Base-by-base conservation (phyloP, 2,113 vertebrate genomes). In the Pungitius pungitius region DNA sequence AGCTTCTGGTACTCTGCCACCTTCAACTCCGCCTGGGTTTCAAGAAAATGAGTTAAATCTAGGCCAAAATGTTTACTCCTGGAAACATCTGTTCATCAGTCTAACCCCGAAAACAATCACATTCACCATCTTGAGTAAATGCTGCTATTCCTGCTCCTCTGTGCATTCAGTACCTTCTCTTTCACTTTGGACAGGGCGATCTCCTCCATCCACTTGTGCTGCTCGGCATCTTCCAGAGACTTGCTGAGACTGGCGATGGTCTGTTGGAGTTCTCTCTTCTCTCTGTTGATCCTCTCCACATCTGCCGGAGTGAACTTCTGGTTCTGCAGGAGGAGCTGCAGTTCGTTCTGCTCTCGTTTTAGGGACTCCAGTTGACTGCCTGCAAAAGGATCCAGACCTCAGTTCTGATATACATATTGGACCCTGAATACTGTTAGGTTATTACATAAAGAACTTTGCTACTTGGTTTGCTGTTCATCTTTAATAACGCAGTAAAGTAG, bases 241-340 rank as follows among this genome's bases (percentile, higher is more conserved):
- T 94, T 96, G 58, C 69, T 95, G 83, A 96, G 90, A 61, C 91
- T 95, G 82, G 91, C 86, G 84, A 96, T 94, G 22, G 95, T 94
- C 88, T 97, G 96, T 39, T 96, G 95, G 56, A 99, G 88, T 69
- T 98, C 96, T 57, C 93, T 95, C 82, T 94, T 96, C 91, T 99
- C 98, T 14, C 95, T 91, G 83, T 98, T 97, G 90, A 99, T 96
- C 87, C 96, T 94, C 84, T 99, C 96, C 0, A 98, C 95, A 35
- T 99, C 98, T 0, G 95, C 96, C 57, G 95, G 94, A 3, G 96
- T 97, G 70, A 96, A 97, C 83, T 97, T 97, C 73, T 99, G 98
- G 78, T 96, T 96, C 85, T 96, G 92, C 75, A 97, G 82, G 70
- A 95, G 89, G 69, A 89, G 92, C 68, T 95, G 95, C 17, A 99